These are phyloP conservation scores for Phoebastria nigripes DNA, from an alignment of 2,797 vertebrate genomes.

Conservation along the genomic window DNA sequence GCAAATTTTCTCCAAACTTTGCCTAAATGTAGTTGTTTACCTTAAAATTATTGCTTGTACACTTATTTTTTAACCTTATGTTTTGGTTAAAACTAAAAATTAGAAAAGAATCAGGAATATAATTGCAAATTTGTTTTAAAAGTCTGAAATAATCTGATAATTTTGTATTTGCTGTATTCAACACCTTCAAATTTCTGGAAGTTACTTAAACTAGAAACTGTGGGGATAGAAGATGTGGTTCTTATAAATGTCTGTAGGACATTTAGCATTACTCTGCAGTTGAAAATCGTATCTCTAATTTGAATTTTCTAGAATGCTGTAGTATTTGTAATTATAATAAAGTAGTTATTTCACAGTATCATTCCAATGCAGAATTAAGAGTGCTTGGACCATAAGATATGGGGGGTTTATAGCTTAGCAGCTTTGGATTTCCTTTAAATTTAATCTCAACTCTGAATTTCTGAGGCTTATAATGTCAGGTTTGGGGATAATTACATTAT, in stretches of 20 bases:
- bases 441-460: background rate
- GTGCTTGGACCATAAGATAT: background rate
- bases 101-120: background rate
- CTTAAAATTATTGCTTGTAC: background rate
- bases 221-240: background rate
- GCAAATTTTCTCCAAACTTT: background rate
- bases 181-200: background rate
- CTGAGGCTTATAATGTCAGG: background rate
- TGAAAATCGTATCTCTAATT: background rate
- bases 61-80: background rate
- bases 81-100: background rate
- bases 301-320: background rate
- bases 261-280: background rate
- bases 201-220: background rate
- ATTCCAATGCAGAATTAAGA: background rate
- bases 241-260: background rate
- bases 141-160: background rate
- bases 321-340: background rate
- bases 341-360: background rate
- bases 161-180: background rate
- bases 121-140: background rate
- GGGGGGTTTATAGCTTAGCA: background rate
- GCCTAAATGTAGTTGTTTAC: background rate
- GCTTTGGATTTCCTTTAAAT: background rate
- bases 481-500: background rate